Evolutionary conservation across 1,140 invertebrate genomes (phyloP), one percentile per base, ranked within the genome.

Genomic region (Bilobella aurantiaca): DNA sequence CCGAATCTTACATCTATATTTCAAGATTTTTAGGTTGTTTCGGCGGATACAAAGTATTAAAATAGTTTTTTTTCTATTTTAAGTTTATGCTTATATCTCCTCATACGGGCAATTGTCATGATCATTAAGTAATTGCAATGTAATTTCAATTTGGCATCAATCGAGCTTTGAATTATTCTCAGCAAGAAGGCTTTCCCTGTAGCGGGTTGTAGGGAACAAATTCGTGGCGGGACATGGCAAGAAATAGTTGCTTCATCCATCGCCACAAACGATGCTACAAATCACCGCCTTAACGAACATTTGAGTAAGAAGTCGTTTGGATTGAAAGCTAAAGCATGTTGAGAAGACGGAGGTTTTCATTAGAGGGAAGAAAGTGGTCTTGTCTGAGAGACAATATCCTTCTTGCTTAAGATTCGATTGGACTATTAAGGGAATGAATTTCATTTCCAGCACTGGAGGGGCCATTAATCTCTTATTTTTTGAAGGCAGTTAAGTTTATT

Each of bases 391-490:
- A n/a, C n/a, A n/a, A n/a, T n/a, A n/a, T n/a, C n/a, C n/a, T n/a
- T n/a, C n/a, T n/a, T n/a, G n/a, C n/a, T n/a, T n/a, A n/a, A n/a
- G n/a, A n/a, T n/a, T n/a, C n/a, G n/a, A n/a, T n/a, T n/a, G n/a
- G n/a, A n/a, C n/a, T n/a, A n/a, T n/a, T n/a, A n/a, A n/a, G n/a
- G n/a, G n/a, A n/a, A n/a, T n/a, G n/a, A n/a, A n/a, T n/a, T n/a
- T 42, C 34, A 42, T 42, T 18, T 18, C 34, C 28, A 42, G 56
- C 28, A 57, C 32, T 37, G 58, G 64, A 53, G 49, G 61, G 16
- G 28, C 64, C 64, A 65, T 65, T 65, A 65, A 65, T 65, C 64
- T 65, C 61, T 30, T 53, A 28, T 42, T 31, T 25, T 42, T 18
- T 29, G 5, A 56, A 21, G 21, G 5, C 18, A 56, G 5, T 5